Percentiles rank a stretch among this genome's conserved stretches.
Evolutionary conservation across 2,113 vertebrate species (phyloP).

Genomic region (Gulo gulo): DNA sequence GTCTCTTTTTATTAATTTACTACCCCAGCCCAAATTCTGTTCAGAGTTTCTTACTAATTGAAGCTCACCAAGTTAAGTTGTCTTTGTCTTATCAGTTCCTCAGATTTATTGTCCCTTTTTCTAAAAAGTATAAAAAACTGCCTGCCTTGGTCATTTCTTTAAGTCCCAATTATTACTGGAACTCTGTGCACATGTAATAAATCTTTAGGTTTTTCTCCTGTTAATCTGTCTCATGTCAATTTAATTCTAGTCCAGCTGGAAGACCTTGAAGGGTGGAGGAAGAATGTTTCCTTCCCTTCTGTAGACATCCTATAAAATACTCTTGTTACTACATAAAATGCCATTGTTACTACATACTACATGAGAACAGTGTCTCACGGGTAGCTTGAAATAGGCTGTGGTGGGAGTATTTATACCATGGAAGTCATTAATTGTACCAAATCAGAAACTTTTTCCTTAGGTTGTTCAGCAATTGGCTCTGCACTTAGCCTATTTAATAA

Average conservation of each 20-base stretch:
- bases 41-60: not conserved
- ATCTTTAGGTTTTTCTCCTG: not conserved
- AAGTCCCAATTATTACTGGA: not conserved
- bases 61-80: not conserved
- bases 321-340: too few species aligned
- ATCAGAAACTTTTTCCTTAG: not conserved
- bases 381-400: not conserved
- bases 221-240: not conserved
- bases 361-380: not conserved
- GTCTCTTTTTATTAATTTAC: not conserved
- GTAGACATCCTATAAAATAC: not conserved
- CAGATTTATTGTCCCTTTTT: not conserved
- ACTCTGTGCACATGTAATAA: not conserved
- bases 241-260: not conserved
- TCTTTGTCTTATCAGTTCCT: not conserved
- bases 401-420: not conserved
- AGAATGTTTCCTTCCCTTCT: not conserved
- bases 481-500: not conserved
- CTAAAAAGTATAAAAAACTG: not conserved
- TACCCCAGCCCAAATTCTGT: not conserved
- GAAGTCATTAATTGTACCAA: not conserved
- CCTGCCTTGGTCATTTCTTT: not conserved
- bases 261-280: not conserved
- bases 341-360: not conserved
- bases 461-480: not conserved